Conservation (phyloP, 2,113 vertebrate genomes). For the Poecile atricapillus region DNA sequence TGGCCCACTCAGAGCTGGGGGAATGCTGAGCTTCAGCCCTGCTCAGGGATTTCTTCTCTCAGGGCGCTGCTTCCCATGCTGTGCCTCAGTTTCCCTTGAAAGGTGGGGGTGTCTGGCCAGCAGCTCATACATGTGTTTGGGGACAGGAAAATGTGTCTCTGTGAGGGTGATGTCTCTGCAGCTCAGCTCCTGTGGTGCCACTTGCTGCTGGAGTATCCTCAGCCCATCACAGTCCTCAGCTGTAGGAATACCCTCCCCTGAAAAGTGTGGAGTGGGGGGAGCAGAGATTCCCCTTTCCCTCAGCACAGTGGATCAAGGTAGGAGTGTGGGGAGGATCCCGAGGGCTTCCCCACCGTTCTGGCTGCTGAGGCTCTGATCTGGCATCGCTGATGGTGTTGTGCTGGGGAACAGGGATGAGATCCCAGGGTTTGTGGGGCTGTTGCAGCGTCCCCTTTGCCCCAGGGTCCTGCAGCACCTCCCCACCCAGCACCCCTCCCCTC, state of each 20-base stretch:
- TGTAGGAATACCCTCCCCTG: neutral
- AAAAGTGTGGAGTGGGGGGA: rapidly evolving
- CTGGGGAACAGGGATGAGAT: rapidly evolving
- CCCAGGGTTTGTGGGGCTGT: neutral
- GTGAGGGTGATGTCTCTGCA: neutral
- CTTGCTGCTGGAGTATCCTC: rapidly evolving
- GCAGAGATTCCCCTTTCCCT: neutral
- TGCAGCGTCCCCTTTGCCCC: neutral
- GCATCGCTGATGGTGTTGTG: rapidly evolving
- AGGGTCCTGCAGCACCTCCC: neutral
- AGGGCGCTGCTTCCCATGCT: neutral
- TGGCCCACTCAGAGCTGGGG: neutral
- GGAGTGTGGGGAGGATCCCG: rapidly evolving
- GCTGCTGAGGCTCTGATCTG: neutral
- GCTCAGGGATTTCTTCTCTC: neutral
- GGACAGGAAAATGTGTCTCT: rapidly evolving
- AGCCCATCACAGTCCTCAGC: rapidly evolving
- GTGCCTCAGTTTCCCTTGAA: neutral
- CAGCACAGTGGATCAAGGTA: neutral
- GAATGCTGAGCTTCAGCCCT: neutral
- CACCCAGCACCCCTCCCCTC: neutral
- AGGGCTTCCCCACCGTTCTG: neutral
- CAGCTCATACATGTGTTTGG: rapidly evolving
- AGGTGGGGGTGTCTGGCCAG: neutral
- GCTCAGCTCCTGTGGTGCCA: neutral